A percentile compares a stretch with the other conserved stretches of the same genome.
Conservation (phyloP, 2,113 vertebrate genomes). For the Melanotaenia duboulayi region DNA sequence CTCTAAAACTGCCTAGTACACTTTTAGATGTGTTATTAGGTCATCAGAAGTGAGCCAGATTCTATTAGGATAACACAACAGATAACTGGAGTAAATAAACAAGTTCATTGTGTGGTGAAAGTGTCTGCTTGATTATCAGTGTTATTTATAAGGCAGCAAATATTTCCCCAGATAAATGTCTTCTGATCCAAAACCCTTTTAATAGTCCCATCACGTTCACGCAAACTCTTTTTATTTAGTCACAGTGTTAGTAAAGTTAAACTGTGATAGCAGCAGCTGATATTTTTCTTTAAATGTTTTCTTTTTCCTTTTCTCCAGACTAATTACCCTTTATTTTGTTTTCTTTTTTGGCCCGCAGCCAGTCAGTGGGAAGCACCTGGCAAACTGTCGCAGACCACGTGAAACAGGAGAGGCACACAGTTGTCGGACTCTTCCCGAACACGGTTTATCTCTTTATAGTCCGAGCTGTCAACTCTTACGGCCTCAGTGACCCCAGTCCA, state of each 20-base stretch:
- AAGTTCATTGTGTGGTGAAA: not conserved
- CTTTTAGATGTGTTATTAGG: conserved; percentile 12
- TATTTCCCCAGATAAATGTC: conserved; percentile 4
- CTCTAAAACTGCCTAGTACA: not conserved
- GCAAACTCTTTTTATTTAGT: not conserved
- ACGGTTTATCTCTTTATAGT: conserved; percentile 94
- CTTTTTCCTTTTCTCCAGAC: not conserved
- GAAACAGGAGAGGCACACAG: conserved; percentile 88
- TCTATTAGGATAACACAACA: conserved; percentile 28
- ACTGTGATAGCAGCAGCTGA: not conserved
- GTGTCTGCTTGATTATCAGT: not conserved
- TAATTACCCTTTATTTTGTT: not conserved
- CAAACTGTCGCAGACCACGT: conserved; percentile 90
- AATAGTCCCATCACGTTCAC: not conserved
- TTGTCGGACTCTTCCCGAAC: conserved; percentile 87
- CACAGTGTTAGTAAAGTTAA: not conserved
- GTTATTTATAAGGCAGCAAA: conserved; percentile 1
- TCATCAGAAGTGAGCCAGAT: conserved; percentile 4
- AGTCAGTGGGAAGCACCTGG: conserved; percentile 90
- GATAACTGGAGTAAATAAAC: conserved; percentile 22
- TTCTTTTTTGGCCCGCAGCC: conserved; percentile 74
- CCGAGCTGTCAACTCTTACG: conserved; percentile 87
- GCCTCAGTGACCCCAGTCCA: conserved; percentile 93
- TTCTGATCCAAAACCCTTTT: not conserved
- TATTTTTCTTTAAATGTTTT: not conserved